Conservation (phyloP, 1,140 invertebrate genomes). For the Wasmannia auropunctata region DNA sequence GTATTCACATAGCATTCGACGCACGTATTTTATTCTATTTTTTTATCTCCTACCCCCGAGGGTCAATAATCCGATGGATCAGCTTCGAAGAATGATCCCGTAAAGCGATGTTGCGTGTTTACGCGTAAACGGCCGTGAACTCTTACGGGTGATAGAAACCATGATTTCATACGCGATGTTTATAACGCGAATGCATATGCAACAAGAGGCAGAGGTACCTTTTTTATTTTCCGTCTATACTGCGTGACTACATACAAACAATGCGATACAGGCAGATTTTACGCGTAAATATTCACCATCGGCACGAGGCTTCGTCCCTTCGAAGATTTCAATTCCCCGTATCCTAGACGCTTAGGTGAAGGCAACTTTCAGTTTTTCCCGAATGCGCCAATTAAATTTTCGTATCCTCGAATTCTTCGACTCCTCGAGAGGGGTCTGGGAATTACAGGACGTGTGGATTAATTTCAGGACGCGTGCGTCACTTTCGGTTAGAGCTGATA, state of each 20-base stretch:
- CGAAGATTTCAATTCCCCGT: background rate
- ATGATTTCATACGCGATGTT: background rate
- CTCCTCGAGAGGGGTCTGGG: background rate
- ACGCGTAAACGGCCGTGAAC: background rate
- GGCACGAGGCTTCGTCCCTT: background rate
- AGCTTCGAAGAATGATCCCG: background rate
- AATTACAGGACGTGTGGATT: background rate
- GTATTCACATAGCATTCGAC: background rate
- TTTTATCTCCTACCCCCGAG: background rate
- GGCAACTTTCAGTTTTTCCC: background rate
- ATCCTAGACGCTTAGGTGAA: background rate
- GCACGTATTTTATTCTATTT: background rate
- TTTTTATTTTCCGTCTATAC: background rate
- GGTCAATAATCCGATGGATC: background rate
- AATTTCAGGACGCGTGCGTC: slow-evolving; percentile 5
- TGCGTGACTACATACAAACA: background rate
- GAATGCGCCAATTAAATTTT: background rate
- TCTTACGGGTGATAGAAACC: background rate
- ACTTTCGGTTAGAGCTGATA: slow-evolving; percentile 13
- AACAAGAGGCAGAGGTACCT: background rate
- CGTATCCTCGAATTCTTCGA: background rate
- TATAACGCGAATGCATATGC: background rate
- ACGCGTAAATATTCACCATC: background rate
- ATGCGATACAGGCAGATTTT: background rate
- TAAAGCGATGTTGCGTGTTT: slow-evolving; percentile 10